phyloP scores from a whole-genome alignment of 2,888 invertebrate genomes.

The Eretmocerus hayati region DNA sequence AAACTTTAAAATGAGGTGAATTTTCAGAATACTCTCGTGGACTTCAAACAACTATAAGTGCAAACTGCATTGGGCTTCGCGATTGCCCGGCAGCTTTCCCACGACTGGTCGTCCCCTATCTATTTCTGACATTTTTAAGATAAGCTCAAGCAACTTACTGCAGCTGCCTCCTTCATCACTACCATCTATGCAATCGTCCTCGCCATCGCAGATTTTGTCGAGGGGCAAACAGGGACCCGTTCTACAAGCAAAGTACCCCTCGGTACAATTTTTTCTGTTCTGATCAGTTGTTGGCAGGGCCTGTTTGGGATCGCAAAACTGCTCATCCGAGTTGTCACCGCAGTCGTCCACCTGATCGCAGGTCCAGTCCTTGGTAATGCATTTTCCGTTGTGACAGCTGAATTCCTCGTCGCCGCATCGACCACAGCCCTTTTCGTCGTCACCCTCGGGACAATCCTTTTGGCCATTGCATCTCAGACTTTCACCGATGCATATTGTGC shows the following conservation, averaged over 20 bases:
- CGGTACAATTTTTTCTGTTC: constrained; percentile 36
- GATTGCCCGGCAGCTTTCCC: too few species aligned
- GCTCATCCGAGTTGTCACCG: not conserved
- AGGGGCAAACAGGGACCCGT: constrained; percentile 62
- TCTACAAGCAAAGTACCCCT: constrained; percentile 49
- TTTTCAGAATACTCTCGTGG: too few species aligned
- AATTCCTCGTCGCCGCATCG: constrained; percentile 51
- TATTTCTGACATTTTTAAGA: too few species aligned
- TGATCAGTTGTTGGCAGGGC: not conserved
- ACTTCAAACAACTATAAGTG: too few species aligned
- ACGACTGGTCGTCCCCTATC: too few species aligned
- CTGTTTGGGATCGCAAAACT: constrained; percentile 8
- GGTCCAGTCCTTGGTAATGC: constrained; percentile 55
- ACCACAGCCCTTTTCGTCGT: constrained; percentile 62
- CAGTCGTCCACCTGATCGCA: constrained; percentile 51
- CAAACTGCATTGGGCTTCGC: too few species aligned
- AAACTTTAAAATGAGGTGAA: too few species aligned
- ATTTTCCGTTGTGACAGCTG: constrained; percentile 53
- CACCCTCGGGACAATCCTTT: constrained; percentile 63
- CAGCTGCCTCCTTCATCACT: constrained; percentile 66
- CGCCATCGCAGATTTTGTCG: constrained; percentile 58
- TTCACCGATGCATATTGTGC: constrained; percentile 33
- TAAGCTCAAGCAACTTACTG: constrained; percentile 46
- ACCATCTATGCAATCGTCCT: constrained; percentile 59
- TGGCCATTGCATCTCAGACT: constrained; percentile 55